phyloP scores from a whole-genome alignment of 2,888 invertebrate species.

The Acleris literana region DNA sequence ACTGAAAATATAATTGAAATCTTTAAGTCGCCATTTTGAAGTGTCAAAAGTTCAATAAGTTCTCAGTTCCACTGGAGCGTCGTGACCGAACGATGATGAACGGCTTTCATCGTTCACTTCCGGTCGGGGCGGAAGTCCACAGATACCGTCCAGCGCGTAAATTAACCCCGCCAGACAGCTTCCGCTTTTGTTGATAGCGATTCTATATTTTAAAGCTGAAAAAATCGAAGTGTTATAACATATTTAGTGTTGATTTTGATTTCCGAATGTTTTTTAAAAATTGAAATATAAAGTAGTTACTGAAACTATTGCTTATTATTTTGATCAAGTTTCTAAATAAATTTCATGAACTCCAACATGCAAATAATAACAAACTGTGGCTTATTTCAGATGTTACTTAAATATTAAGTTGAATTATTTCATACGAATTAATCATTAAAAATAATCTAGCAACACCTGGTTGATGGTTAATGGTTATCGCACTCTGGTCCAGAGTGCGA shows the following conservation, averaged over 20 bases:
- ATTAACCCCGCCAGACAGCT: conserved; percentile 45
- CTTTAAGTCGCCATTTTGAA: conserved; percentile 6
- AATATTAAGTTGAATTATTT: no score
- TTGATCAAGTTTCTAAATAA: no score
- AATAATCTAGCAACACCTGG: no score
- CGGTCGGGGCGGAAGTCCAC: conserved; percentile 65
- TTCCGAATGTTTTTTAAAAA: background rate
- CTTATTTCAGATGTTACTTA: no score
- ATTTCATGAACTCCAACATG: no score
- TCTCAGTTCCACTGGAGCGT: conserved; percentile 51
- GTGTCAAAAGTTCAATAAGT: conserved; percentile 34
- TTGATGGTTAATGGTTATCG: no score
- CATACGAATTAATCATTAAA: no score
- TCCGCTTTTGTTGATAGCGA: conserved; percentile 32
- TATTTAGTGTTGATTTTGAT: background rate
- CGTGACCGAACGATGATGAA: conserved; percentile 73
- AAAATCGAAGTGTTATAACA: background rate
- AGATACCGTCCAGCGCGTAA: conserved; percentile 71
- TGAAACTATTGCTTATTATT: no score
- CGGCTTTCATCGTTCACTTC: conserved; percentile 68
- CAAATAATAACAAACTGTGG: no score
- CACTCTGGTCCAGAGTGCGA: no score
- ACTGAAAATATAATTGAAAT: background rate
- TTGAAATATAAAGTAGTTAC: no score
- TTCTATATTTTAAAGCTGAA: conserved; percentile 24